phyloP scores from a whole-genome alignment of 2,113 vertebrate species.

The Sylvia atricapilla region DNA sequence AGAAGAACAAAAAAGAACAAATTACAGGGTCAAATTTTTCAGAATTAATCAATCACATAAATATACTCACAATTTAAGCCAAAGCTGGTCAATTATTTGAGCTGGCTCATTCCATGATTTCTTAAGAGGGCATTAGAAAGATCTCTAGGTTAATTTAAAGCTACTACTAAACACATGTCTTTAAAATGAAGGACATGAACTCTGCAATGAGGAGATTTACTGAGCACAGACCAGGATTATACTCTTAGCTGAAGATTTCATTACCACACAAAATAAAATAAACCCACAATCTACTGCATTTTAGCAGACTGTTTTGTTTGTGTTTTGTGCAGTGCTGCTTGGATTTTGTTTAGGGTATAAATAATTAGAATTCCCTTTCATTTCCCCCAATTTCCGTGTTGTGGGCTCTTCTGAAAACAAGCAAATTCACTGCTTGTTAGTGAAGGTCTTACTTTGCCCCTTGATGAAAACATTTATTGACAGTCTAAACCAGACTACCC shows the following conservation, averaged over 20 bases:
- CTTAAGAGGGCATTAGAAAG: not conserved
- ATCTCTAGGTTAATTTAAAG: conserved; percentile 1
- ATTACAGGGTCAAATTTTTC: not conserved
- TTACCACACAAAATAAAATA: conserved; percentile 15
- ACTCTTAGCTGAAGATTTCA: conserved; percentile 36
- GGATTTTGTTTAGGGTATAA: not conserved
- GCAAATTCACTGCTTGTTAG: not conserved
- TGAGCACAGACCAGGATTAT: conserved; percentile 29
- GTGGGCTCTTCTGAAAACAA: not conserved
- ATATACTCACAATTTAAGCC: not conserved
- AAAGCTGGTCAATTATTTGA: not conserved
- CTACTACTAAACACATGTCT: not conserved
- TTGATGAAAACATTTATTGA: not conserved
- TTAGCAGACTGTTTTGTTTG: not conserved
- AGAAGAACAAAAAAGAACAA: not conserved
- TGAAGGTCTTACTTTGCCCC: not conserved
- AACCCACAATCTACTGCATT: not conserved
- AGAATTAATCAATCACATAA: not conserved
- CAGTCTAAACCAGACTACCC: not conserved
- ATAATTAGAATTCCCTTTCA: not conserved
- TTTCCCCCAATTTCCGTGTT: not conserved
- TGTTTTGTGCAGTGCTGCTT: not conserved
- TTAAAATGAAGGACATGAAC: conserved; percentile 11
- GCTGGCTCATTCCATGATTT: not conserved
- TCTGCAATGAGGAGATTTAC: conserved; percentile 20